Evolutionary conservation across 2,888 invertebrate species (phyloP).

Genomic region (Cheilosia variabilis): DNA sequence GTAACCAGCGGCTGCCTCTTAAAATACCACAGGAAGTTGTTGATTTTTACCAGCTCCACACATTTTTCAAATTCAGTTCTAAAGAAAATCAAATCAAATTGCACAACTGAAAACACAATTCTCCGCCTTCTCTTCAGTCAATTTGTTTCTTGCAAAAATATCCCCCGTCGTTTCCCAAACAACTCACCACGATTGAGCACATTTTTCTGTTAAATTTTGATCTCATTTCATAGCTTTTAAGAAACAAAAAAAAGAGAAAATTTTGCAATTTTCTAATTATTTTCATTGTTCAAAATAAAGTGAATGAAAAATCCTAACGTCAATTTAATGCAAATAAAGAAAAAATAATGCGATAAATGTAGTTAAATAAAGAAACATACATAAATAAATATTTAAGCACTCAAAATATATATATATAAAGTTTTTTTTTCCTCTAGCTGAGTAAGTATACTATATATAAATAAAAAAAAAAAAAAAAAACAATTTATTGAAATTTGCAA

Average conservation of each 20-base stretch:
- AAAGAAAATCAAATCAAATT: too few species aligned
- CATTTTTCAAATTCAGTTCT: neutral
- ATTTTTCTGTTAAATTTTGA: conserved; percentile 12
- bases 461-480: conserved; percentile 38
- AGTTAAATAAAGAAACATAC: conserved; percentile 48
- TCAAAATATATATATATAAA: conserved; percentile 23
- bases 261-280: conserved; percentile 56
- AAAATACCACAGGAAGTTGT: too few species aligned
- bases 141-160: neutral
- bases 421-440: neutral
- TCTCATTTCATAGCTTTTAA: conserved; percentile 53
- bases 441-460: conserved; percentile 24
- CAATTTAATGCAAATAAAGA: conserved; percentile 66
- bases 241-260: conserved; percentile 60
- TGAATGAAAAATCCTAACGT: conserved; percentile 67
- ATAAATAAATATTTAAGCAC: conserved; percentile 24
- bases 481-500: conserved; percentile 24
- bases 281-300: conserved; percentile 30
- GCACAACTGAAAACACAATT: too few species aligned
- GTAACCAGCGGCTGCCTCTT: too few species aligned
- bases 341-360: conserved; percentile 64
- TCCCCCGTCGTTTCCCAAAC: neutral
- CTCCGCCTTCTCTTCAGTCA: neutral
- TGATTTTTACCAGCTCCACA: neutral
- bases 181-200: conserved; percentile 20